Evolutionary conservation across 2,888 invertebrate genomes (phyloP), one percentile per base, ranked within the genome.

Genomic region (Frankliniella fusca): DNA sequence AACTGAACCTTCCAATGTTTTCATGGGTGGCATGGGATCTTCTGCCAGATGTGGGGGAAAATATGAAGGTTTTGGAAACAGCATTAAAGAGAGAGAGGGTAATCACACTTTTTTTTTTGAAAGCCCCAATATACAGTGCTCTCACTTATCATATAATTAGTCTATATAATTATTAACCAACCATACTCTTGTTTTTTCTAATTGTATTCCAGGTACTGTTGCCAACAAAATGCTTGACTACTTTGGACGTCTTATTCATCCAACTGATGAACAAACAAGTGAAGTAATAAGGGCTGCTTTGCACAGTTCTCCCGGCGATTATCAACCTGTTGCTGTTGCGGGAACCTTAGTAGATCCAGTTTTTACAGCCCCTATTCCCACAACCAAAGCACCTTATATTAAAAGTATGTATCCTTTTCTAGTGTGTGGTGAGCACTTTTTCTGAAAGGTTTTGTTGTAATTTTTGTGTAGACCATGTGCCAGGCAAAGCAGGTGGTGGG

Each of bases 401-500:
- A 76, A 76, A 76, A 76, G 70, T 76, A 76, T 27, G 0, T 70
- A 70, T 54, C 7, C 54, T 54, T 20, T 54, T 54, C 12, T 15
- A 15, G 5, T 54, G 2, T 27, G 11, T 27, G 10, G 2, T 11
- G 23, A 76, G 27, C 12, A 27, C 23, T 23, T 76, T 18, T 12
- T 11, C 23, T 7, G 23, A 27, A 23, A 8, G 8, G 23, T 76
- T 48, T 54, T 65, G 76, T 18, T 23, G 28, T 27, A 54, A 54
- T 48, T 61, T 80, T 28, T 23, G 50, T 83, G 20, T 81, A 85
- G 85, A 83, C 20, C 85, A 85, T 82, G 82, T 84, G 27, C 84
- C 84, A n/a, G 85, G 85, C 18, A 81, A 82, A n/a, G 85, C 85
- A 9, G 85, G 85, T 48, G 85, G 85, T 27, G 70, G 70, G 12